Conservation (phyloP, 2,113 vertebrate species). For the Rhabdomys dilectus region DNA sequence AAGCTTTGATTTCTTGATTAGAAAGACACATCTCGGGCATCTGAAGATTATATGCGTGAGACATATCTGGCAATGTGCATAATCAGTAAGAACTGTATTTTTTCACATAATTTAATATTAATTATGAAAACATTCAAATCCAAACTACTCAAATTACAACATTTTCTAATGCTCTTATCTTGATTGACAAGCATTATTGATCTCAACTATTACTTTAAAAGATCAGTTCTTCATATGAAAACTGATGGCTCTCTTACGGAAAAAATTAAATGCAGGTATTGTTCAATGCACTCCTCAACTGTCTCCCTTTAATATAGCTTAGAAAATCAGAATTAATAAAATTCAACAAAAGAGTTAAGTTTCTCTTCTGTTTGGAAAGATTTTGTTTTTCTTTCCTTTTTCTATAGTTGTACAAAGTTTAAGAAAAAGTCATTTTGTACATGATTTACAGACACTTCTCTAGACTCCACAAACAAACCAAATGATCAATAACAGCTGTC, state of each 20-base stretch:
- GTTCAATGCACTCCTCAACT: constrained; percentile 23
- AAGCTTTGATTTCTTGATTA: constrained; percentile 43
- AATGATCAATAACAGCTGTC: constrained; percentile 51
- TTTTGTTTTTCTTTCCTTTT: constrained; percentile 22
- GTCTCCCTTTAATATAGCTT: neutral
- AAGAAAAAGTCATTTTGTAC: neutral
- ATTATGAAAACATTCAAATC: constrained; percentile 18
- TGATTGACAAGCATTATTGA: neutral
- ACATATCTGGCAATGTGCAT: neutral
- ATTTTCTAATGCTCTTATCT: constrained; percentile 37
- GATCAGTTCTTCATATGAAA: constrained; percentile 33
- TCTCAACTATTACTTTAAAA: constrained; percentile 30
- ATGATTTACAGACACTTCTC: constrained; percentile 33
- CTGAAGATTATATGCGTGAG: neutral
- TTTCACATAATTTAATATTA: constrained; percentile 43
- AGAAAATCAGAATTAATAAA: constrained; percentile 43
- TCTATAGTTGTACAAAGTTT: constrained; percentile 2
- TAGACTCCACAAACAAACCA: constrained; percentile 20
- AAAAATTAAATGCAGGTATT: constrained; percentile 50
- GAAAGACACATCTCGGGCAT: neutral
- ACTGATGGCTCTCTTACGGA: neutral
- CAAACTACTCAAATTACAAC: constrained; percentile 30
- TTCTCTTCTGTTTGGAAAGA: constrained; percentile 51
- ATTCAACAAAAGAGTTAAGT: constrained; percentile 21
- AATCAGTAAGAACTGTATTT: neutral